A percentile compares a stretch with the other conserved stretches of the same genome.
phyloP scores from a whole-genome alignment of 2,113 vertebrate genomes.

The Lampris megalopsis region DNA sequence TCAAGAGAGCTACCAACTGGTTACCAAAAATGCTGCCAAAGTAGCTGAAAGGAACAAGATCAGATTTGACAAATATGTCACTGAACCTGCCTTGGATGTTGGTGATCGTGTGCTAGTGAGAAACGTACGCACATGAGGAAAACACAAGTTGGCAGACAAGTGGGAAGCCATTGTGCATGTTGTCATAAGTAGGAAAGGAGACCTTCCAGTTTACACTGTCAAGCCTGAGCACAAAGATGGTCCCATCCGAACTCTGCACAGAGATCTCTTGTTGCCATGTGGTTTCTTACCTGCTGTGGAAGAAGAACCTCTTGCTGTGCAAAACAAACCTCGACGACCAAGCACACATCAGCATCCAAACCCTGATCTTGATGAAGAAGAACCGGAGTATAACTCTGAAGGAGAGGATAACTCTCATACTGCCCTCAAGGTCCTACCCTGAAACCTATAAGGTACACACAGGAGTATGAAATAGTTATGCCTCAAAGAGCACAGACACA shows the following conservation, averaged over 20 bases:
- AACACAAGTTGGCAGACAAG: conserved; percentile 23
- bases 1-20: conserved; percentile 22
- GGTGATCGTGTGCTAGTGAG: conserved; percentile 25
- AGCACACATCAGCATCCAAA: background rate
- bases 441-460: no score
- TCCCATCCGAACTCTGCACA: conserved; percentile 7
- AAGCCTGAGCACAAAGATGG: background rate
- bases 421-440: no score
- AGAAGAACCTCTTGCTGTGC: background rate
- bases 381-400: no score
- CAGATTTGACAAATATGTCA: conserved; percentile 21
- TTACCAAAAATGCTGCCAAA: conserved; percentile 10
- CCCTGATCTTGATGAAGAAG: no score
- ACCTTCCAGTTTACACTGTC: conserved; percentile 21
- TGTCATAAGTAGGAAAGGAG: background rate
- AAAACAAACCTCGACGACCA: background rate
- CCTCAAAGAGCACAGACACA: no score
- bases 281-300: background rate
- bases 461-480: no score
- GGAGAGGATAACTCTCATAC: no score
- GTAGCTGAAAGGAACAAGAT: conserved; percentile 12
- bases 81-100: conserved; percentile 1
- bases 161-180: conserved; percentile 22
- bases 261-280: conserved; percentile 29
- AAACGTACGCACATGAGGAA: conserved; percentile 12